Evolutionary conservation across 1,140 invertebrate genomes (phyloP), one percentile per base, ranked within the genome.

Genomic region (Pseudomyrmex pallidus): DNA sequence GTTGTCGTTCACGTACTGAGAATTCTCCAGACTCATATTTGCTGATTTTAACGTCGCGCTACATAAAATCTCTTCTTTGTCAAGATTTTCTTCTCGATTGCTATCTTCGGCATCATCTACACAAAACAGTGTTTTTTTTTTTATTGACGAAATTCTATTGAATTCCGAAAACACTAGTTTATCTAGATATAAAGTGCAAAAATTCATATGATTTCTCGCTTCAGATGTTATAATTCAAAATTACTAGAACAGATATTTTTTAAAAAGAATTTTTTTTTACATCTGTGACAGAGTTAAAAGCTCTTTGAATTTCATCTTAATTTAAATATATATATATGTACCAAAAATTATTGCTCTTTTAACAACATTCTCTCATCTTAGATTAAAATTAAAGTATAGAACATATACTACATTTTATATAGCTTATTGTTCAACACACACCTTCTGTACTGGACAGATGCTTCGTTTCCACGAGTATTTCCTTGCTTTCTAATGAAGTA

Each of bases 11-110:
- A 94, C 87, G 87, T 95, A 95, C 70, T 95, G 91, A 88, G 95
- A 95, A 86, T 94, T 94, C 82, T 95, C 94, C 35, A 95, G 89
- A 86, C 95, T 94, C 50, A 95, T 95, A 52, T 95, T 94, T 3
- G 93, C 91, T 17, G 94, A 91, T 10, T 92, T 93, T 52, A 95
- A 92, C 9, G 93, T 94, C 10, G 94, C 93, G 50, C 94, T 94
- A 85, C 95, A 95, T 1, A 95, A 91, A 87, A 95, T 94, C 12
- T 15, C 2, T 73, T 62, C 35, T 15, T 88, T 9, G 74, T 84
- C 48, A 66, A 85, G 52, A 67, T 91, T 89, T 74, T 90, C 87
- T 1, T 77, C 67, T 78, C 89, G 85, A 56, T 87, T 76, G 46
- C 88, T 84, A 61, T 82, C 88, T 46, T 83, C 57, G 67, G 62